Base-by-base conservation (phyloP, 2,113 vertebrate species). In the Oostethus manadensis region DNA sequence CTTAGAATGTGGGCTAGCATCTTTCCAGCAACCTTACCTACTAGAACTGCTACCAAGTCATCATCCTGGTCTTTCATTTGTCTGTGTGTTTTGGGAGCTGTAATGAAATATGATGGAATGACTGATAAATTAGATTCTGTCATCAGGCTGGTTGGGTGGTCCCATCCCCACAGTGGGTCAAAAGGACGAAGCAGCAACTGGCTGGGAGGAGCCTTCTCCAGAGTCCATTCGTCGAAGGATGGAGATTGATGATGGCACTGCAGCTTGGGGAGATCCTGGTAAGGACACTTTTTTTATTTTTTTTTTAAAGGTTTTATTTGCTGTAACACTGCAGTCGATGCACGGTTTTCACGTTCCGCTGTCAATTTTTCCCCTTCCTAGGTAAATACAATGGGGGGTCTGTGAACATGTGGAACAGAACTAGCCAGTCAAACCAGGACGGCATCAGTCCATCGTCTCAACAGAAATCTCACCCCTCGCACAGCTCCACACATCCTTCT, bases 121-220 rank as follows among this genome's bases (percentile, higher is more conserved):
- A 54, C 4, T 38, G 51, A 35, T 35, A 18, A n/a, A 13, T 54
- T 18, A 4, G 18, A 13, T 38, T 54, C 26, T 21, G 6, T 40
- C n/a, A 14, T 68, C 86, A 0, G 94, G 95, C 56, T 99, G 97
- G 97, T 79, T 90, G 10, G 95, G 94, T 17, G 96, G 94, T 8
- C 93, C 95, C 0, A 90, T 95, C 35, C 92, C 94, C 1, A 81
- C 92, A 10, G 71, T 51, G 11, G 77, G 91, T 0, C 60, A 83
- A 1, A 97, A 95, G 83, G 94, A 95, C 65, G 93, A 93, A 38
- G 88, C 90, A 33, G 6, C 93, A 11, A 92, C 92, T 0, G 97
- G 97, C 60, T 99, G 97, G 97, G 96, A 98, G 85, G 96, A 99
- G 62, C 95, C 96, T 0, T 98, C 95, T 70, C 96, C 97, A 0